phyloP scores from a whole-genome alignment of 2,888 invertebrate species.

The Agonum fuliginosum region DNA sequence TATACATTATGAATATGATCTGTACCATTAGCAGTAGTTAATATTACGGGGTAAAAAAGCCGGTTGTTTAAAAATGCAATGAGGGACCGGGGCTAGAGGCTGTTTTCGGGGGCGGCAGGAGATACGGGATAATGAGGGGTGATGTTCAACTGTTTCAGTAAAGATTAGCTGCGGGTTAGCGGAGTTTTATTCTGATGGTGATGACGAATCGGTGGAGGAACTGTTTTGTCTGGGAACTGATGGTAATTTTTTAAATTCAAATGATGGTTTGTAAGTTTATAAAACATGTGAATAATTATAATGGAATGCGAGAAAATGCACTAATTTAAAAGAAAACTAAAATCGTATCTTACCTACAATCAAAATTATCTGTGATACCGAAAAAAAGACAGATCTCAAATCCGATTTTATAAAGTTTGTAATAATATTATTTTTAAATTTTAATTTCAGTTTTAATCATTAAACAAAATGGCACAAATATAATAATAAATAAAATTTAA shows the following conservation, averaged over 20 bases:
- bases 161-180: not conserved
- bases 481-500: too few species aligned
- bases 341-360: too few species aligned
- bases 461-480: too few species aligned
- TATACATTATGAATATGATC: conserved; percentile 64
- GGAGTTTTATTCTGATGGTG: not conserved
- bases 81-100: not conserved
- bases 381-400: too few species aligned
- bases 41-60: conserved; percentile 62
- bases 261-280: not conserved
- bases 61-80: conserved; percentile 54
- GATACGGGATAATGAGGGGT: not conserved
- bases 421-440: too few species aligned
- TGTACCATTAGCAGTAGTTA: conserved; percentile 62
- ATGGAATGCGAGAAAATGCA: too few species aligned
- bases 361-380: too few species aligned
- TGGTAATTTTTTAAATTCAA: not conserved
- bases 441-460: too few species aligned
- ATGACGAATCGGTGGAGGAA: not conserved
- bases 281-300: too few species aligned
- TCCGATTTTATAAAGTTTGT: too few species aligned
- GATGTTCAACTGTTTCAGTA: conserved; percentile 9
- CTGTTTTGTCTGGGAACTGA: conserved; percentile 2
- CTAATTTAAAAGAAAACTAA: too few species aligned
- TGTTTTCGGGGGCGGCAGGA: not conserved